Conservation (phyloP, 2,888 invertebrate genomes). For the Sinodicranocentrus sp. region DNA sequence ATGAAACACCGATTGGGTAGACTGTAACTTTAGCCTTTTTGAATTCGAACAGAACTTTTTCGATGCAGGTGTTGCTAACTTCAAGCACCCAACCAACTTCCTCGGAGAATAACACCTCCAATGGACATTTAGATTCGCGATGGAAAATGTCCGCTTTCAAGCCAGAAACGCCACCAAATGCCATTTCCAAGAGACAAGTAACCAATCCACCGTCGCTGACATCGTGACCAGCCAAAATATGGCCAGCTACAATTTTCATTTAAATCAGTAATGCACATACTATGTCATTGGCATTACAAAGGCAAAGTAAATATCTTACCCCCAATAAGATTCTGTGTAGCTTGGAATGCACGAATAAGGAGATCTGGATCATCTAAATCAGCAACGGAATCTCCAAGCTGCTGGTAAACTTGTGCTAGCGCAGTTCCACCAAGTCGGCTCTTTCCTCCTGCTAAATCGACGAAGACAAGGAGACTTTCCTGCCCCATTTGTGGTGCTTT, state of each 20-base stretch:
- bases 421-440: slow-evolving; percentile 94
- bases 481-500: slow-evolving; percentile 83
- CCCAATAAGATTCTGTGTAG: slow-evolving; percentile 90
- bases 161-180: slow-evolving; percentile 94
- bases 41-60: slow-evolving; percentile 83
- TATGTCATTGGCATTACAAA: too few species aligned
- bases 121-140: slow-evolving; percentile 79
- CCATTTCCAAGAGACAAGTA: slow-evolving; percentile 95
- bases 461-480: slow-evolving; percentile 85
- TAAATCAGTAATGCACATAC: too few species aligned
- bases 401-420: slow-evolving; percentile 92
- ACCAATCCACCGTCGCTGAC: slow-evolving; percentile 97
- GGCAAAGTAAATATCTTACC: slow-evolving; percentile 79
- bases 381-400: slow-evolving; percentile 89
- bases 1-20: slow-evolving; percentile 84
- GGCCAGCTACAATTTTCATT: slow-evolving; percentile 81
- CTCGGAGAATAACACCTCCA: slow-evolving; percentile 89
- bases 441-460: slow-evolving; percentile 87
- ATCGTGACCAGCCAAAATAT: slow-evolving; percentile 93
- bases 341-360: slow-evolving; percentile 87
- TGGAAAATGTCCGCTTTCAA: slow-evolving; percentile 84
- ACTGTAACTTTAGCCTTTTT: slow-evolving; percentile 83
- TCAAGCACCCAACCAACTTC: slow-evolving; percentile 93
- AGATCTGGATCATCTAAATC: slow-evolving; percentile 86
- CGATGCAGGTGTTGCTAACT: slow-evolving; percentile 81